Evolutionary conservation across 2,888 invertebrate genomes (phyloP).

Genomic region (Hypsopygia costalis): DNA sequence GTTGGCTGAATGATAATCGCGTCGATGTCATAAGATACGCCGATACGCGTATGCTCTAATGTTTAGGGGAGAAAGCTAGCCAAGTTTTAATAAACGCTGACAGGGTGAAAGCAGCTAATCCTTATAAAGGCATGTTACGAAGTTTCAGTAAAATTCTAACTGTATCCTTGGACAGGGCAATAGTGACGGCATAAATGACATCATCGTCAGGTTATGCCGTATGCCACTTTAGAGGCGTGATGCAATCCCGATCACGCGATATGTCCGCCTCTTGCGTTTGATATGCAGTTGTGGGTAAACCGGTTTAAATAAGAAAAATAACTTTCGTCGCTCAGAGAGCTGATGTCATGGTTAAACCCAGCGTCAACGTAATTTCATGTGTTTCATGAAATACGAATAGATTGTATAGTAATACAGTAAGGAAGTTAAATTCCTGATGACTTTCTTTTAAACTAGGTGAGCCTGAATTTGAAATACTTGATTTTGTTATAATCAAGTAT

Average conservation of each 20-base stretch:
- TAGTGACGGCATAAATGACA: constrained; percentile 37
- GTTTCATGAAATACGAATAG: not conserved
- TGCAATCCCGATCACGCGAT: constrained; percentile 14
- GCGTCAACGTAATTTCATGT: not conserved
- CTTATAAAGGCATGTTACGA: too few relatives aligned
- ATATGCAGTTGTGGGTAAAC: constrained; percentile 3
- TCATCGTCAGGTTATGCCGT: constrained; percentile 27
- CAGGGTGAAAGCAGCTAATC: constrained; percentile 18
- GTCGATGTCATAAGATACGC: constrained; percentile 24
- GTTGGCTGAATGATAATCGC: constrained; percentile 40
- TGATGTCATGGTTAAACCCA: constrained; percentile 1
- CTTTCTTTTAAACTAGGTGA: too few relatives aligned
- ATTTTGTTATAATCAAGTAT: too few relatives aligned
- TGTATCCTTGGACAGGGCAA: too few relatives aligned
- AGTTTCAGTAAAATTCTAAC: too few relatives aligned
- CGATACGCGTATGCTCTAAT: constrained; percentile 23
- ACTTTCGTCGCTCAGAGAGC: not conserved
- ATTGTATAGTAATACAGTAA: too few relatives aligned
- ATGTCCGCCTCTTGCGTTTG: constrained; percentile 1
- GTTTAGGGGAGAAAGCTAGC: constrained; percentile 28
- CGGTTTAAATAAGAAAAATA: constrained; percentile 1
- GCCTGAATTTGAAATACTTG: too few relatives aligned
- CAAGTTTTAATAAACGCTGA: constrained; percentile 20
- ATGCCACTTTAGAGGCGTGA: constrained; percentile 13
- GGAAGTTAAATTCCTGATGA: too few relatives aligned